These are phyloP conservation scores for Trichoplusia ni DNA, from an alignment of 1,140 invertebrate species.

Conservation along the genomic window DNA sequence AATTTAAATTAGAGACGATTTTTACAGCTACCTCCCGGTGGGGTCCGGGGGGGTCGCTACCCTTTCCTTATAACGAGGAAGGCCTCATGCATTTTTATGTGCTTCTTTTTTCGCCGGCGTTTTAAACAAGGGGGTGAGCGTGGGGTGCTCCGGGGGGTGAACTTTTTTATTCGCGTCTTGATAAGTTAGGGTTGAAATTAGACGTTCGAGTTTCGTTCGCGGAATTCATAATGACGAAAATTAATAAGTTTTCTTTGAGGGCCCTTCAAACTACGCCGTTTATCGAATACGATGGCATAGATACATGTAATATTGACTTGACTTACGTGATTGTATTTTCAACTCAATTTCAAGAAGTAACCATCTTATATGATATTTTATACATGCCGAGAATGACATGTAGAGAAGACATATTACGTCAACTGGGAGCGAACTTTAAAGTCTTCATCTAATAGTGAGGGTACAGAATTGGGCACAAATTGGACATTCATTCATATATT, in stretches of 20 bases:
- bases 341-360: too few relatives aligned
- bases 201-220: constrained; percentile 81
- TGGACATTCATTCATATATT: too few relatives aligned
- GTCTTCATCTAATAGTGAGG: too few relatives aligned
- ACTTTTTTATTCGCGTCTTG: constrained; percentile 82
- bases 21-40: constrained; percentile 76
- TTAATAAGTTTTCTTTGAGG: constrained; percentile 81
- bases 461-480: too few relatives aligned
- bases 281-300: constrained; percentile 46
- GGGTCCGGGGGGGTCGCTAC: constrained; percentile 71
- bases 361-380: too few relatives aligned
- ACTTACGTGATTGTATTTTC: not conserved
- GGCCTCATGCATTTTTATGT: constrained; percentile 83
- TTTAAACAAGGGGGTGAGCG: constrained; percentile 82
- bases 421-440: too few relatives aligned
- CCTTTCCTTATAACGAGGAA: constrained; percentile 82
- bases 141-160: constrained; percentile 70
- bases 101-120: constrained; percentile 82
- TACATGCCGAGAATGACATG: too few relatives aligned
- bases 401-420: too few relatives aligned
- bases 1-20: constrained; percentile 82
- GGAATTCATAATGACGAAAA: constrained; percentile 82
- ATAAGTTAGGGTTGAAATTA: constrained; percentile 82
- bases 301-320: constrained; percentile 2
- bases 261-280: constrained; percentile 57